Percentiles rank a stretch among this genome's conserved stretches.
Evolutionary conservation across 2,797 vertebrate species (phyloP).

Genomic region (Emydoidea blandingii): DNA sequence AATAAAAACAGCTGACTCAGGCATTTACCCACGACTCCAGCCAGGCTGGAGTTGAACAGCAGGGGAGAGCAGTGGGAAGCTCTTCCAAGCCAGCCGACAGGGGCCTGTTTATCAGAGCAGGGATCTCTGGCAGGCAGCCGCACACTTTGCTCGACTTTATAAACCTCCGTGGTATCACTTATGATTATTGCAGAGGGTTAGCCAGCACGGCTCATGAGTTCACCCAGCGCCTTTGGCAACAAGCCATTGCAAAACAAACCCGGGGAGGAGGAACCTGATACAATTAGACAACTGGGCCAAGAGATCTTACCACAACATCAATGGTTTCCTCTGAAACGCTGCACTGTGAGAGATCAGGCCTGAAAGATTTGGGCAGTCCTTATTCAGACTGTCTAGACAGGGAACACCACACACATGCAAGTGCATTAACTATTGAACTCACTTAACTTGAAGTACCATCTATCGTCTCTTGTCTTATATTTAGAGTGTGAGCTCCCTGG

Average conservation of each 20-base stretch:
- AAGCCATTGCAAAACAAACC: constrained; percentile 17
- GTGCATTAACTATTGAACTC: background rate
- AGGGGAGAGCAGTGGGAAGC: fast-evolving
- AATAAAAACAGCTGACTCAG: constrained; percentile 12
- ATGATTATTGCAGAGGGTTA: background rate
- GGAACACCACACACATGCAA: background rate
- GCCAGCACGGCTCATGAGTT: background rate
- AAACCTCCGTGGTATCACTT: background rate
- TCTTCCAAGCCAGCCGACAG: background rate
- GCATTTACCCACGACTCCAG: fast-evolving
- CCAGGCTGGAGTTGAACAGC: background rate
- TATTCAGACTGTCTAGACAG: constrained; percentile 15
- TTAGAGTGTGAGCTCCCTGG: background rate
- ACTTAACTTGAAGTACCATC: background rate
- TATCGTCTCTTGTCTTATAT: background rate
- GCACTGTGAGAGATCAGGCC: background rate
- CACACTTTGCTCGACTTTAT: background rate
- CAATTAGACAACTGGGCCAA: constrained; percentile 22
- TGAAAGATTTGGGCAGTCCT: background rate
- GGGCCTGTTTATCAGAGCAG: background rate
- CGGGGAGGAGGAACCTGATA: background rate
- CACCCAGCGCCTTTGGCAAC: background rate
- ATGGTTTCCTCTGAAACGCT: constrained; percentile 13
- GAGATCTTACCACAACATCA: background rate
- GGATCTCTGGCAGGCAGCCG: constrained; percentile 22